Base-by-base conservation (phyloP, 2,797 vertebrate species). In the Petrocephalus schoutedeni region DNA sequence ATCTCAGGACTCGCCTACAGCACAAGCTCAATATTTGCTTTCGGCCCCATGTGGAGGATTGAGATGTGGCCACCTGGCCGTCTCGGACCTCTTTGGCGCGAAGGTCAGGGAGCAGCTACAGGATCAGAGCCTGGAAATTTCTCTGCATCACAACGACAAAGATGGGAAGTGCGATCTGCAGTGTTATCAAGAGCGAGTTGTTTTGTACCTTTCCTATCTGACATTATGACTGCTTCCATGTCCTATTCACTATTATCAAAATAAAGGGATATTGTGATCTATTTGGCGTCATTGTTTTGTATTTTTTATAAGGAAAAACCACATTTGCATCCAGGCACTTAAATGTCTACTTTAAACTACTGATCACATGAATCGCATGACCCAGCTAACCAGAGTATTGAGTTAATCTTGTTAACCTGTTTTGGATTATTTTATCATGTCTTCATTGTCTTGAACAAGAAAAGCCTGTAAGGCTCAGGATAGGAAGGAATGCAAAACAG, bases 1-100 rank as follows among this genome's bases (percentile, higher is more conserved):
- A 91, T 90, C 89, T 98, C 77, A 94, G 59, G 88, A 90, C 95
- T 82, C 94, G 97, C 45, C 89, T 96, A 4, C 67, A 92, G 82
- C 91, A 21, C 28, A 97, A 95, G 89, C 92, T 96, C 45, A 91
- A 92, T 0, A 90, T 45, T 57, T 97, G 96, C 91, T 95, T 95
- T 0, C 89, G 91, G 9, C 90, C 93, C 0, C 88, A 19, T 32
- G 67, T 28, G 0, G 94, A 94, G 3, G 94, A 95, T 10, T 92
- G 90, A 0, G 93, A 94, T 0, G 71, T 1, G 2, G 16, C 32
- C 7, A 36, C 45, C 36, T 2, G 6, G 41, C 36, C 19, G n/a
- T 2, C 16, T 77, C 71, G 0, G 16, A 77, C 71, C 14, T 16
- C 36, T n/a, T 9, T n/a, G 41, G 71, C 6, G 19, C 19, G 36